These are phyloP conservation scores for Drosophila micromelanica DNA, from an alignment of 1,140 invertebrate species.

Conservation along the genomic window DNA sequence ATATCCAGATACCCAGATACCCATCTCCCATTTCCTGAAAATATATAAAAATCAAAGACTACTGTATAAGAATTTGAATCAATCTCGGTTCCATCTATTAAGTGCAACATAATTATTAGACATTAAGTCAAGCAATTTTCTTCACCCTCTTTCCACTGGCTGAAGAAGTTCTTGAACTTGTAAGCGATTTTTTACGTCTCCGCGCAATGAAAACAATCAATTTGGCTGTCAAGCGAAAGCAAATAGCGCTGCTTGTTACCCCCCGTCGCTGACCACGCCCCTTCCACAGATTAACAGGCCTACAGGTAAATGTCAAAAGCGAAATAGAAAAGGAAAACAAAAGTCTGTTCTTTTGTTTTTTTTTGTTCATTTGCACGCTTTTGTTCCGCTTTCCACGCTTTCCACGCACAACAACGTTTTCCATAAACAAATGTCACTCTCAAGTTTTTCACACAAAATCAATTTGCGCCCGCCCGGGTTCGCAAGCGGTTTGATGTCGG, in stretches of 20 bases:
- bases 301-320: background rate
- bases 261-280: background rate
- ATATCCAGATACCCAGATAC: no score
- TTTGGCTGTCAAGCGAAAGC: conserved; percentile 36
- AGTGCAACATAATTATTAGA: background rate
- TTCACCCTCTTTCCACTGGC: no score
- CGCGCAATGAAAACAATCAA: conserved; percentile 40
- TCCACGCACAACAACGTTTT: conserved; percentile 32
- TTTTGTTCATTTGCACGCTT: background rate
- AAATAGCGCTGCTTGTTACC: conserved; percentile 4
- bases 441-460: conserved; percentile 47
- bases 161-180: background rate
- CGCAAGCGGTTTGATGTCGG: conserved; percentile 14
- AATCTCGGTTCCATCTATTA: no score
- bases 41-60: no score
- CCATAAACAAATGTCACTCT: conserved; percentile 57
- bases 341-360: background rate
- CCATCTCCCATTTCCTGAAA: no score
- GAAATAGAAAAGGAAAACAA: background rate
- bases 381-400: conserved; percentile 53
- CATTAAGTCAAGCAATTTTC: background rate
- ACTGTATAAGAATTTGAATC: no score
- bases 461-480: conserved; percentile 23
- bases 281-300: conserved; percentile 24
- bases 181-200: conserved; percentile 24